Percentiles rank a stretch among this genome's conserved stretches.
Conservation (phyloP, 1,140 invertebrate species). For the Philopotamus ludificatus region DNA sequence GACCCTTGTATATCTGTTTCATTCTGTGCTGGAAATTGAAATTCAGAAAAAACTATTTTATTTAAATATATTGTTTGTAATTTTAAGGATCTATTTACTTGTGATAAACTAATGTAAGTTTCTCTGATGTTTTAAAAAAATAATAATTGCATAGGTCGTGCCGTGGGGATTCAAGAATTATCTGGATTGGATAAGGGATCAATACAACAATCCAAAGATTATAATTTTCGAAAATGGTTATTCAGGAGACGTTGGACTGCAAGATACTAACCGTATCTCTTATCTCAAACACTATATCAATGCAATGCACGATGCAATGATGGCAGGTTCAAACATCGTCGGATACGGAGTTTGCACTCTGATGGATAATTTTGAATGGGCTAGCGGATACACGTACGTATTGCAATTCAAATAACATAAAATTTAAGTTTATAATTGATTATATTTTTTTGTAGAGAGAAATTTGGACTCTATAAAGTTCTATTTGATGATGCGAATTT, state of each 20-base stretch:
- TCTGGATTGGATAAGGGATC: conserved; percentile 58
- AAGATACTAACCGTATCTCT: conserved; percentile 55
- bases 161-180: conserved; percentile 63
- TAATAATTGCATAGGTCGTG: not conserved
- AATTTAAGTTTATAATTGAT: no score
- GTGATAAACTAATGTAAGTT: no score
- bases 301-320: conserved; percentile 26
- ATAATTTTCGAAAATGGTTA: conserved; percentile 68
- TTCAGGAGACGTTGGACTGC: conserved; percentile 43
- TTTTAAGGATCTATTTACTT: no score
- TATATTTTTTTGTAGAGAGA: no score
- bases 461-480: no score
- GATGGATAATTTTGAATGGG: conserved; percentile 75
- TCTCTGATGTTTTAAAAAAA: not conserved
- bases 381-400: conserved; percentile 54
- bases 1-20: no score
- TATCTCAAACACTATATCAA: conserved; percentile 57
- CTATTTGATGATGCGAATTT: no score
- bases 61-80: no score
- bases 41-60: no score
- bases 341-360: conserved; percentile 70
- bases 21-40: no score
- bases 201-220: conserved; percentile 58
- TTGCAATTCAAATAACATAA: no score
- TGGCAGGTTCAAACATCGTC: conserved; percentile 62